These are phyloP conservation scores for Theristus sp. DNA, from an alignment of 2,888 invertebrate genomes.

Conservation along the genomic window DNA sequence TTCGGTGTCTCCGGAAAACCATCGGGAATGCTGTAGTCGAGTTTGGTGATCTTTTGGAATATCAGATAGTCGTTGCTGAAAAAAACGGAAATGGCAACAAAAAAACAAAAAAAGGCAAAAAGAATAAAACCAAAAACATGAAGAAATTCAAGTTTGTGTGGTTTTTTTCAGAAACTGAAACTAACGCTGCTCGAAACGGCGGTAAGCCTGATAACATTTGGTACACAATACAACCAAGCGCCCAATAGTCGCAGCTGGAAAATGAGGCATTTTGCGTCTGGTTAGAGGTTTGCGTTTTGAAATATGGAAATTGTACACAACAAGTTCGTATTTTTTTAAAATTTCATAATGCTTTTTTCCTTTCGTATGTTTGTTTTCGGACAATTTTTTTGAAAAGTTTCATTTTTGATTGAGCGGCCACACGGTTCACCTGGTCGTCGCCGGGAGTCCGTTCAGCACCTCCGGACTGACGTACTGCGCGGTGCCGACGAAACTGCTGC, in stretches of 20 bases:
- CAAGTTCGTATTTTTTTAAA: no score
- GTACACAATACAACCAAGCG: constrained; percentile 82
- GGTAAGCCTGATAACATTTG: constrained; percentile 86
- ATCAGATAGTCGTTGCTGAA: constrained; percentile 72
- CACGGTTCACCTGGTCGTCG: constrained; percentile 18
- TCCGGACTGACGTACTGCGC: constrained; percentile 98
- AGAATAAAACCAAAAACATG: constrained; percentile 11
- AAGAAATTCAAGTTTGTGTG: background rate
- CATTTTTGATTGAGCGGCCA: background rate
- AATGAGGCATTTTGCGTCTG: background rate
- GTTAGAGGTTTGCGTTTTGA: no score
- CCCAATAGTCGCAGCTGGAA: constrained; percentile 72
- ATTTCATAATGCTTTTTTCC: no score
- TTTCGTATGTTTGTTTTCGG: no score
- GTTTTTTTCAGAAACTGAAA: background rate
- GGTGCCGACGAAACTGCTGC: constrained; percentile 67
- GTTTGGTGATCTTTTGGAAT: constrained; percentile 76
- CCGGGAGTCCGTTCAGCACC: constrained; percentile 44
- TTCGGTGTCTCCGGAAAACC: constrained; percentile 68
- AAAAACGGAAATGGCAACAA: no score
- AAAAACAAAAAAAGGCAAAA: background rate
- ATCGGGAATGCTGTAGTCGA: constrained; percentile 77
- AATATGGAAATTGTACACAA: no score
- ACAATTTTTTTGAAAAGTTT: background rate
- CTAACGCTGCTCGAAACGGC: constrained; percentile 58